phyloP scores from a whole-genome alignment of 2,888 invertebrate genomes.

The Glyphotaelius pellucidus region DNA sequence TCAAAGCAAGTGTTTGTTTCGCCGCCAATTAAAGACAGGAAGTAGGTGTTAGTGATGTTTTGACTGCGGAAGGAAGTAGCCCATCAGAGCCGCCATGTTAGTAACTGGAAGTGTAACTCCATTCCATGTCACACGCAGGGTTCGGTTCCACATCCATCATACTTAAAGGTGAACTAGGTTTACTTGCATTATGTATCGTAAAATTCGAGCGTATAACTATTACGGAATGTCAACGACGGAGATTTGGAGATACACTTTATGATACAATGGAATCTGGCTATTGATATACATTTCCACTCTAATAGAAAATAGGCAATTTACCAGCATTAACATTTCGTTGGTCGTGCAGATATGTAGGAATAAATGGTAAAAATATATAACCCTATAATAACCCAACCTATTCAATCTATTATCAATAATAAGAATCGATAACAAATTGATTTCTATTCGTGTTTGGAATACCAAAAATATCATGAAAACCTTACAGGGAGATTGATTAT shows the following conservation, averaged over 20 bases:
- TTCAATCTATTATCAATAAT: too few species aligned
- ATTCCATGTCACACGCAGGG: constrained; percentile 38
- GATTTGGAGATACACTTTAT: not conserved
- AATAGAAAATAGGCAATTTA: not conserved
- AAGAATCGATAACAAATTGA: too few species aligned
- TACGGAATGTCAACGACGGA: not conserved
- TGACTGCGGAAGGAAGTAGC: constrained; percentile 34
- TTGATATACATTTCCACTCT: not conserved
- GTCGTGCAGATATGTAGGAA: not conserved
- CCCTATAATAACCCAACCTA: not conserved
- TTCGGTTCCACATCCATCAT: constrained; percentile 30
- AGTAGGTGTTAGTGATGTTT: constrained; percentile 34
- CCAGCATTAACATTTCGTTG: not conserved
- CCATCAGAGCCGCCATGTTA: constrained; percentile 22
- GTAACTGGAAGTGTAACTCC: not conserved
- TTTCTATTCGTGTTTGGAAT: too few species aligned
- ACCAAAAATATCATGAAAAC: too few species aligned
- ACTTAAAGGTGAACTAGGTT: constrained; percentile 23
- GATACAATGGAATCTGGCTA: not conserved
- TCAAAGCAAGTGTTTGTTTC: constrained; percentile 2
- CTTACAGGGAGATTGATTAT: too few species aligned
- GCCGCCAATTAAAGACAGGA: constrained; percentile 42
- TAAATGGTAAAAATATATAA: not conserved
- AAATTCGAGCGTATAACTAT: not conserved
- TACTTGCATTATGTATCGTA: not conserved